A percentile compares a stretch with the other conserved stretches of the same genome.
Conservation (phyloP, 2,797 vertebrate genomes). For the Ceyx erithaca region DNA sequence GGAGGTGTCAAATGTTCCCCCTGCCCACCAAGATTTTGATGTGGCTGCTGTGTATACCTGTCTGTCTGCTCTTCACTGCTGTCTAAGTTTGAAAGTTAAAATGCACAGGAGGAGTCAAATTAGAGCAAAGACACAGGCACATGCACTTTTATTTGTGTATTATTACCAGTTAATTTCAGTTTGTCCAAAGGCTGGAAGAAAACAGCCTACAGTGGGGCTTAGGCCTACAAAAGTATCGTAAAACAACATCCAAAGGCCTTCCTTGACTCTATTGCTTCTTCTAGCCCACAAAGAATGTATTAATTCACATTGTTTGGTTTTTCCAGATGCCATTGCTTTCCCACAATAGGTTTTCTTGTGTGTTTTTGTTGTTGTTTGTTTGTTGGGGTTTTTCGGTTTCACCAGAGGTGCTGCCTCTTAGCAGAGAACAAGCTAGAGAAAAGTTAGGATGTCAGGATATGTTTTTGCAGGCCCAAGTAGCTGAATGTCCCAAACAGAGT, state of each 20-base stretch:
- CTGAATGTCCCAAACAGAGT: not conserved
- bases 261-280: conserved; percentile 42
- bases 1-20: conserved; percentile 81
- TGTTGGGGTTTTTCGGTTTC: too few species aligned
- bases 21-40: conserved; percentile 77
- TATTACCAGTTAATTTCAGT: conserved; percentile 73
- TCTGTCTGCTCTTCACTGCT: conserved; percentile 64
- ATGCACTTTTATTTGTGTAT: conserved; percentile 72
- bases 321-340: conserved; percentile 27
- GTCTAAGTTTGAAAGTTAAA: conserved; percentile 67
- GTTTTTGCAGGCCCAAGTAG: not conserved
- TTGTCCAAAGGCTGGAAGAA: conserved; percentile 67
- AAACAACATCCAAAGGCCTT: conserved; percentile 61
- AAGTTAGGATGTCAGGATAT: not conserved
- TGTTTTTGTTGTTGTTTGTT: too few species aligned
- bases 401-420: not conserved
- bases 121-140: conserved; percentile 28
- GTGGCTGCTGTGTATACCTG: conserved; percentile 76
- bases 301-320: conserved; percentile 54
- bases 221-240: conserved; percentile 60
- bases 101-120: conserved; percentile 59
- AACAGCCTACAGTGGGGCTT: conserved; percentile 51
- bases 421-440: not conserved
- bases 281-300: conserved; percentile 55
- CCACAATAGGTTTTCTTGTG: not conserved